Evolutionary conservation across 23 tunicate species (phyloP), one percentile per base, ranked within the genome.

Genomic region (Ciona savignyi): DNA sequence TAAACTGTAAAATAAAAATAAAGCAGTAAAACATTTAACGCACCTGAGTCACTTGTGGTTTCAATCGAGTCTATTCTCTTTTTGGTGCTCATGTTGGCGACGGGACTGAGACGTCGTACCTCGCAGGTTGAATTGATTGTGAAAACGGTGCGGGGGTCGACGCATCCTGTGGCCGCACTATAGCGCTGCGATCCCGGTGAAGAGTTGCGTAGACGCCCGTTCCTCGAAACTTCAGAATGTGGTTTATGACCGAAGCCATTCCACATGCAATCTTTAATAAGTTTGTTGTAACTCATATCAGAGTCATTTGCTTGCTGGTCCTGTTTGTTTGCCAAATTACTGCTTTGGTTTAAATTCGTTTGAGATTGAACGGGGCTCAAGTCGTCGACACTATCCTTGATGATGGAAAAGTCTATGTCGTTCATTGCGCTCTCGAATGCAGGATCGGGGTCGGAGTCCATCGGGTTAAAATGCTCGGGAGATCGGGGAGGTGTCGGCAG

Each of bases 181-280:
- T 60, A 61, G 31, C 78, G n/a, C 9, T 60, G 76, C 42, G 80
- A 29, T n/a, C 64, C 61, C 75, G 96, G 87, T 32, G 87, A 82
- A 1, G 65, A 33, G 32, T 60, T 67, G 26, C 67, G 63, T 11
- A 65, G 49, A 1, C 72, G 72, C 0, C 70, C 65, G 2, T 32
- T 31, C 29, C 86, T 65, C 30, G 72, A 70, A 0, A 51, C 49
- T 22, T 56, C 70, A 26, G 72, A 28, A 29, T 67, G 65, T 19
- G 83, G 75, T 30, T 81, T 74, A 74, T 80, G 76, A 4, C 95
- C 95, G 23, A 60, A 60, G 2, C 96, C 96, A 61, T 82, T 88
- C 96, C 96, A 88, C 96, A 88, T 88, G 27, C 96, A 88, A 49
- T 88, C 96, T 72, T 77, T 81, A 32, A 74, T 88, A 25, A 71